Evolutionary conservation across 1,140 invertebrate species (phyloP).

Genomic region (Drosophila mayri): DNA sequence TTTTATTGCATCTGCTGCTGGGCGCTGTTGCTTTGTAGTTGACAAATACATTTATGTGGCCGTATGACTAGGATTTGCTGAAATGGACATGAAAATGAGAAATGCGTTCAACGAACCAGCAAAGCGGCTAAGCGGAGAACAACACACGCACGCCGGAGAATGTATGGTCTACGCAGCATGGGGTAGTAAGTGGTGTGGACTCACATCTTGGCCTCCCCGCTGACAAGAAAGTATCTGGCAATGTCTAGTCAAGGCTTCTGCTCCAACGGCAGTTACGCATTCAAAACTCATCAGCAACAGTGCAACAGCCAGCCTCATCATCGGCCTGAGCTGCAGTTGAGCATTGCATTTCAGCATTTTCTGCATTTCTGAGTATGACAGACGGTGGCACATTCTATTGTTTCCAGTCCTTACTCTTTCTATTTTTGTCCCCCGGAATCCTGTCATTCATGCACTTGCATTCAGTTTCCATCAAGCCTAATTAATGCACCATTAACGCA

Average conservation of each 20-base stretch:
- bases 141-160: slow-evolving; percentile 21
- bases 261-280: slow-evolving; percentile 59
- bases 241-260: slow-evolving; percentile 18
- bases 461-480: slow-evolving; percentile 40
- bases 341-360: slow-evolving; percentile 7
- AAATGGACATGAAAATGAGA: slow-evolving; percentile 82
- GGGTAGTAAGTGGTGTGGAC: not conserved
- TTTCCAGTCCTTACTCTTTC: slow-evolving; percentile 14
- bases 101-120: slow-evolving; percentile 79
- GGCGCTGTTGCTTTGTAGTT: slow-evolving; percentile 62
- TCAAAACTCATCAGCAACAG: slow-evolving; percentile 72
- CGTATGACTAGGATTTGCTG: slow-evolving; percentile 66
- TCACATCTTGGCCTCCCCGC: slow-evolving; percentile 30
- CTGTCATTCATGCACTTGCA: slow-evolving; percentile 19
- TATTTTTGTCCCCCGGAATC: slow-evolving; percentile 1
- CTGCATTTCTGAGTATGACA: slow-evolving; percentile 43
- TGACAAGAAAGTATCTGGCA: slow-evolving; percentile 57
- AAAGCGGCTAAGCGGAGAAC: slow-evolving; percentile 61
- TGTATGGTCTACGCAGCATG: slow-evolving; percentile 3
- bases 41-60: slow-evolving; percentile 75
- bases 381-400: slow-evolving; percentile 38
- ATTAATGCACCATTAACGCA: slow-evolving; percentile 57
- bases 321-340: slow-evolving; percentile 38
- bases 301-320: slow-evolving; percentile 28
- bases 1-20: slow-evolving; percentile 29